Conservation (phyloP, 2,888 invertebrate species). For the Nephrotoma flavescens region DNA sequence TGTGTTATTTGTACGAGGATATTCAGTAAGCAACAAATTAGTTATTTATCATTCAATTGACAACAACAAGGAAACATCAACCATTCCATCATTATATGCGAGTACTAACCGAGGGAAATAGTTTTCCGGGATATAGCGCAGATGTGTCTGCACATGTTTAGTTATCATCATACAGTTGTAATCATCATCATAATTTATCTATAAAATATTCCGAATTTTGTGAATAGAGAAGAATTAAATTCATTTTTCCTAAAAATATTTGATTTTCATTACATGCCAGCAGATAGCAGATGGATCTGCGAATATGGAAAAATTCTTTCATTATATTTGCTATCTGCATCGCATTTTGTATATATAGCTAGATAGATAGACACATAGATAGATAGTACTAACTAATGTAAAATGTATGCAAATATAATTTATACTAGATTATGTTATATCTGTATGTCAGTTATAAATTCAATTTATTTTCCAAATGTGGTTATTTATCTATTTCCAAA, state of each 20-base stretch:
- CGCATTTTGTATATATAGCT: too few relatives aligned
- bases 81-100: background rate
- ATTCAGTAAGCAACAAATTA: background rate
- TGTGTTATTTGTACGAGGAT: too few relatives aligned
- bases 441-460: background rate
- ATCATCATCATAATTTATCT: background rate
- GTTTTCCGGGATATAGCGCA: background rate
- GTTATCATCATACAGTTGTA: background rate
- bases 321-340: background rate
- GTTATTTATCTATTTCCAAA: background rate
- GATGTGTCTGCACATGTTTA: background rate
- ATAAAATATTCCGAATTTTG: background rate
- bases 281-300: background rate
- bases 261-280: background rate
- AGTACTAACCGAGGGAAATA: background rate
- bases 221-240: background rate
- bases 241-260: background rate
- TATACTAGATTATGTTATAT: background rate
- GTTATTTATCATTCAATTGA: background rate
- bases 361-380: background rate
- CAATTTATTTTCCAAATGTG: background rate
- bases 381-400: background rate
- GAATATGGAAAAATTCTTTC: too few relatives aligned
- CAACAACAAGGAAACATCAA: background rate
- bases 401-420: background rate